Base-by-base conservation (phyloP, 2,888 invertebrate species). In the Gerris lacustris region DNA sequence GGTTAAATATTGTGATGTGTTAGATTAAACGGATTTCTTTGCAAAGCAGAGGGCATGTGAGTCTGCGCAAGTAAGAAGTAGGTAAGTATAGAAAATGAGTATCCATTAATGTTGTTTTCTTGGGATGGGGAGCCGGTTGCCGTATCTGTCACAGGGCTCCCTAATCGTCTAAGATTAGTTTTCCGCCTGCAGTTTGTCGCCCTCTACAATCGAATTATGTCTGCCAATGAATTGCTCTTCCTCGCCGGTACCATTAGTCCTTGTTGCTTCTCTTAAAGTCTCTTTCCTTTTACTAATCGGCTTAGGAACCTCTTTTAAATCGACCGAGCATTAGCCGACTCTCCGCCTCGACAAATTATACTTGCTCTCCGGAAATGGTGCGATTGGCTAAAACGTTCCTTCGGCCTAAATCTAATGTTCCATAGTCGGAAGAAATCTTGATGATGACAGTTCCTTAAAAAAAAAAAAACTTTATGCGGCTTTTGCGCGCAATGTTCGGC, bases 1-100 rank as follows among this genome's bases (percentile, higher is more conserved):
- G 4, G 31, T 31, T 31, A 31, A 31, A 31, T 31, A 31, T 31
- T 31, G 31, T 31, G 31, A 31, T 31, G 31, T 31, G 31, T 31
- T 31, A 31, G 31, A 31, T 31, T 31, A 31, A 31, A 31, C 4
- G 31, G 31, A 31, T 31, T 31, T 31, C 31, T 31, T 31, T 31
- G 31, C 31, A 31, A 31, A 31, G 31, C 31, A 31, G 31, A 31
- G 31, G 31, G 31, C 31, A 31, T 31, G 31, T 31, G 31, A 31
- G 31, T 31, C 31, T 31, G 31, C 4, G 31, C 31, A 31, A 31
- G 31, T 31, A 55, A 55, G 55, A 9, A 55, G 55, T 55, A 55
- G 55, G 55, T 55, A 55, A 55, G 55, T 55, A 55, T 55, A 55
- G 55, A 55, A 55, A 55, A 55, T 55, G 55, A 55, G 55, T 55